These are phyloP conservation scores for Hypomesus transpacificus DNA, from an alignment of 2,113 vertebrate species.

Conservation along the genomic window DNA sequence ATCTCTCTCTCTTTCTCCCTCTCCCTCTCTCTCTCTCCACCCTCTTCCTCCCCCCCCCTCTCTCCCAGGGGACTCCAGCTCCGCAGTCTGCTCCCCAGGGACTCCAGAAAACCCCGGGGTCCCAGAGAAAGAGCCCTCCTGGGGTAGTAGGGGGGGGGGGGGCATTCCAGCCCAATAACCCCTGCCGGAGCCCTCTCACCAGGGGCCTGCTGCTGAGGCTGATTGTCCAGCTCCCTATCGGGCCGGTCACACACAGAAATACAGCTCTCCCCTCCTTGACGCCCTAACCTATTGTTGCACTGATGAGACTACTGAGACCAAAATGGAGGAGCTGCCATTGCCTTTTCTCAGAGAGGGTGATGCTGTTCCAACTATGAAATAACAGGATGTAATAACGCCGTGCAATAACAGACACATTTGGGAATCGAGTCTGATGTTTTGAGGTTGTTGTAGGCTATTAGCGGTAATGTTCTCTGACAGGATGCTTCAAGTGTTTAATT, in stretches of 20 bases:
- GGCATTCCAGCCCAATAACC: slow-evolving; percentile 50
- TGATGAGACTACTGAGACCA: background rate
- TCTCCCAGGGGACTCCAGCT: slow-evolving; percentile 51
- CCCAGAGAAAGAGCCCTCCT: slow-evolving; percentile 10
- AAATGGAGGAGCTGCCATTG: background rate
- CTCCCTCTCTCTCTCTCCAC: slow-evolving; percentile 19
- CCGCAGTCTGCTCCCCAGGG: slow-evolving; percentile 48
- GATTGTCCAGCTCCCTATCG: slow-evolving; percentile 51
- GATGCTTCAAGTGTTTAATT: no score
- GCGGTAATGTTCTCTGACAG: no score
- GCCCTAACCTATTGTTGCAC: background rate
- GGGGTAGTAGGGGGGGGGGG: slow-evolving; percentile 38
- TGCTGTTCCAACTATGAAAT: background rate
- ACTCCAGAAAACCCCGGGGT: slow-evolving; percentile 34
- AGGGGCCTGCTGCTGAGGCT: slow-evolving; percentile 43
- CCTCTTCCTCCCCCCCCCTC: slow-evolving; percentile 23
- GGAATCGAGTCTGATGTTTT: no score
- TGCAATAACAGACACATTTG: no score
- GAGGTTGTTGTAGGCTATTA: no score
- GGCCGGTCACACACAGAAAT: background rate
- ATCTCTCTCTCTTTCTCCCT: slow-evolving; percentile 28
- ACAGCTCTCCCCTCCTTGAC: slow-evolving; percentile 3
- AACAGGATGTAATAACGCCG: no score
- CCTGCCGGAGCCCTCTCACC: slow-evolving; percentile 57
- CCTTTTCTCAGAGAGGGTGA: background rate